phyloP scores from a whole-genome alignment of 2,888 invertebrate species.

The Pimpla rufipes region DNA sequence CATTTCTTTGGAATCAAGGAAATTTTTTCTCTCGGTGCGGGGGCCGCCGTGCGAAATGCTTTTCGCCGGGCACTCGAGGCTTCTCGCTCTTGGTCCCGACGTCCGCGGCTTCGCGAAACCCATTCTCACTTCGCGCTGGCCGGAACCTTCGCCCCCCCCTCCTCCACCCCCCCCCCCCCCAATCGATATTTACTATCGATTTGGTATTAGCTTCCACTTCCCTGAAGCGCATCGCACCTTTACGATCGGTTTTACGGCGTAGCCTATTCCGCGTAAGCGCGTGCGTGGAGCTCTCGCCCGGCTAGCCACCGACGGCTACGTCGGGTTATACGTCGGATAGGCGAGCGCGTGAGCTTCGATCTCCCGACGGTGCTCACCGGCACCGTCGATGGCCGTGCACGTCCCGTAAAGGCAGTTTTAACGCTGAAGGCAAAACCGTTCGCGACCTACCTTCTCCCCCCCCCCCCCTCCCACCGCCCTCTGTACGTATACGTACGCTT shows the following conservation, averaged over 20 bases:
- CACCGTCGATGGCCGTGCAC: conserved; percentile 48
- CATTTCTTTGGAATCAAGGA: too few relatives aligned
- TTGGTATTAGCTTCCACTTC: conserved; percentile 57
- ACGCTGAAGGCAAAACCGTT: conserved; percentile 20
- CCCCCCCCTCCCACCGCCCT: not conserved
- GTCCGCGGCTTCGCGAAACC: not conserved
- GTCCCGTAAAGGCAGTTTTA: conserved; percentile 51
- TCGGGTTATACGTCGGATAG: conserved; percentile 9
- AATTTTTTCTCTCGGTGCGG: too few relatives aligned
- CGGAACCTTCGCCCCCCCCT: not conserved
- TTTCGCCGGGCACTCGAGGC: not conserved
- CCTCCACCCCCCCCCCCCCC: conserved; percentile 23
- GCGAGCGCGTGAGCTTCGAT: conserved; percentile 44
- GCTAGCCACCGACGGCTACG: conserved; percentile 6
- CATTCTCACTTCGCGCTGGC: not conserved
- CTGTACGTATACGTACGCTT: conserved; percentile 13
- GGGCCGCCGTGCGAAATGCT: not conserved
- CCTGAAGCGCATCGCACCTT: conserved; percentile 45
- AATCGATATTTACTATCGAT: conserved; percentile 58
- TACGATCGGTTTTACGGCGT: conserved; percentile 63
- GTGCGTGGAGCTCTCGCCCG: conserved; percentile 17
- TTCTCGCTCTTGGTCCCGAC: conserved; percentile 3
- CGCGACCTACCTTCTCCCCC: not conserved
- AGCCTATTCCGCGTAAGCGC: conserved; percentile 55
- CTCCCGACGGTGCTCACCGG: not conserved